Evolutionary conservation across 1,140 invertebrate species (phyloP).

Genomic region (Drosophila elegans): DNA sequence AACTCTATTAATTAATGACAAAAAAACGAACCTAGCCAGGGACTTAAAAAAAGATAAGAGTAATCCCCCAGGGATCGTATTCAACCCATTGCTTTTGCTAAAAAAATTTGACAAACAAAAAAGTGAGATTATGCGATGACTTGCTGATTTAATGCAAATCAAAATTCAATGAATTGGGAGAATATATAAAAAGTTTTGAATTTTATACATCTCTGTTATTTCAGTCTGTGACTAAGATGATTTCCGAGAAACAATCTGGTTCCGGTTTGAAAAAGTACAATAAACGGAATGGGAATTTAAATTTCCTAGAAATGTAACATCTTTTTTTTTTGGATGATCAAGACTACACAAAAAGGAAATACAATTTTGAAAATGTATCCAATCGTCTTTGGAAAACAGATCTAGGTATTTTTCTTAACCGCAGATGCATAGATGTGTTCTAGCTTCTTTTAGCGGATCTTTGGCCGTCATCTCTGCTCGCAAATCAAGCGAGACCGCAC

Average conservation of each 20-base stretch:
- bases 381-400: not conserved
- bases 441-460: slow-evolving; percentile 24
- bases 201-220: not conserved
- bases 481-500: slow-evolving; percentile 43
- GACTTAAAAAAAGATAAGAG: slow-evolving; percentile 1
- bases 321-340: no score
- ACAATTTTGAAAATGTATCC: no score
- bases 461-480: slow-evolving; percentile 20
- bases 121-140: slow-evolving; percentile 15
- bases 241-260: not conserved
- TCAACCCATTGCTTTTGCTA: slow-evolving; percentile 5
- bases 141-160: slow-evolving; percentile 14
- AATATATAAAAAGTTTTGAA: not conserved
- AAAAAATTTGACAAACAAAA: slow-evolving; percentile 2
- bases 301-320: no score
- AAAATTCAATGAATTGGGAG: not conserved
- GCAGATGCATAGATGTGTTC: not conserved
- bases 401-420: not conserved
- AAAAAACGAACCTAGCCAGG: not conserved
- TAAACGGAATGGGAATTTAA: no score
- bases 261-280: no score
- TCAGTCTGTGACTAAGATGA: slow-evolving; percentile 1
- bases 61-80: not conserved
- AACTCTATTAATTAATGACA: slow-evolving; percentile 13
- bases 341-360: no score